Base-by-base conservation (phyloP, 2,797 vertebrate species). In the Echiichthys vipera region DNA sequence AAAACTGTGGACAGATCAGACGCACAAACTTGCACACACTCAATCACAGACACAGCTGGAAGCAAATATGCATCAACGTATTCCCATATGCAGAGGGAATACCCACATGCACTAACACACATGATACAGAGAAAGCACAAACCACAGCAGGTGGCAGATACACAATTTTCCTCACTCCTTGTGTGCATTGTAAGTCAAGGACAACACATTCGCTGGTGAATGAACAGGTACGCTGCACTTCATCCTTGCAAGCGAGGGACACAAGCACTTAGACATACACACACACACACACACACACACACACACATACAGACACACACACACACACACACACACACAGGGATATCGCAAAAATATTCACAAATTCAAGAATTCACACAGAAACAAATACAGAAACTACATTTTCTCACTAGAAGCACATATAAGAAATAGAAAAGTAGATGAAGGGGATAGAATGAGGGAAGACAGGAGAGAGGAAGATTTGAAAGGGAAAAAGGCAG, bases 61-160 rank as follows among this genome's bases (percentile, higher is more conserved):
- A 47, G 68, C 84, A 65, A 62, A 77, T 53, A 71, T 20, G 5
- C 74, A 84, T 78, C 61, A 64, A 79, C 17, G 18, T 46, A 61
- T 73, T 65, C 13, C 55, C 50, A 14, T 43, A 65, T 65, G 63
- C 71, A 69, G 71, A 25, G 66, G 49, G 56, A 82, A 54, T 71
- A 71, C 71, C 47, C 71, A 56, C 69, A 68, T 61, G 55, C 58
- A 59, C 63, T 8, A 65, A 63, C 22, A 72, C 67, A 69, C 73
- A 72, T 8, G 34, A 57, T 70, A 79, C 68, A 77, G 66, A 79
- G 64, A 49, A 36, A 82, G 82, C 46, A 37, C 77, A 79, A 64
- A 84, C 20, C 80, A 55, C 80, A 82, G 88, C 74, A 88, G 83
- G 86, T 85, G 84, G 80, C 78, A 69, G 61, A 53, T 20, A 30